Base-by-base conservation (phyloP, 2,113 vertebrate species). In the Phaethornis superciliosus region DNA sequence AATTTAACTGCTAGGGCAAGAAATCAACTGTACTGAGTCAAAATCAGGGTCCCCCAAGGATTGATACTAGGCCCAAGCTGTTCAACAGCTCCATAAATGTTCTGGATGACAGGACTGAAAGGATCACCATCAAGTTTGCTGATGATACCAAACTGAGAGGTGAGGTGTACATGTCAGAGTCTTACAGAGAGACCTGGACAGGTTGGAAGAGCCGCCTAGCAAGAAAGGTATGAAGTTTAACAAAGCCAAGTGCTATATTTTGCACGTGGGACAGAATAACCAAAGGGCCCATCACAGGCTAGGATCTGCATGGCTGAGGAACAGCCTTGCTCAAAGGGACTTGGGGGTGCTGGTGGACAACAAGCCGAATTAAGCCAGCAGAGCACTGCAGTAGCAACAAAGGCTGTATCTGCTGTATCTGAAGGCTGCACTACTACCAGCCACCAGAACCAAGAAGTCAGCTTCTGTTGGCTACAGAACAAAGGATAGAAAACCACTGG, bases 101-200 rank as follows among this genome's bases (percentile, higher is more conserved):
- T 32, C 51, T 65, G 18, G 15, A 52, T 47, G 12, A 24, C 1
- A 35, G 27, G 28, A 78, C 0, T 78, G 32, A 78, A 94, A 90
- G 44, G 8, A 88, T 7, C 7, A 19, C 20, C 69, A 69, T 7
- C 44, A 52, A 42, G 21, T 14, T 16, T 72, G 27, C 40, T 62
- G 14, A 42, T 70, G 51, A 59, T 7, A 24, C 28, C 42, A 27
- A 84, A 64, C 19, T 19, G 9, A 3, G 7, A 23, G 9, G 12
- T 0, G 0, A 69, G 22, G 27, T 35, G 6, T 16, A 47, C 26
- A 47, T 1, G 2, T 47, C 10, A 76, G 47, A 62, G 33, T 47
- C 47, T 62, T 42, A 65, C 12, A 62, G 46, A 63, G 17, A 76
- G 12, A 64, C 46, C 22, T 23, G 27, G 22, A 40, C 19, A 69